These are phyloP conservation scores for Platyrinchus mystaceus DNA, from an alignment of 2,797 vertebrate genomes.

Conservation along the genomic window DNA sequence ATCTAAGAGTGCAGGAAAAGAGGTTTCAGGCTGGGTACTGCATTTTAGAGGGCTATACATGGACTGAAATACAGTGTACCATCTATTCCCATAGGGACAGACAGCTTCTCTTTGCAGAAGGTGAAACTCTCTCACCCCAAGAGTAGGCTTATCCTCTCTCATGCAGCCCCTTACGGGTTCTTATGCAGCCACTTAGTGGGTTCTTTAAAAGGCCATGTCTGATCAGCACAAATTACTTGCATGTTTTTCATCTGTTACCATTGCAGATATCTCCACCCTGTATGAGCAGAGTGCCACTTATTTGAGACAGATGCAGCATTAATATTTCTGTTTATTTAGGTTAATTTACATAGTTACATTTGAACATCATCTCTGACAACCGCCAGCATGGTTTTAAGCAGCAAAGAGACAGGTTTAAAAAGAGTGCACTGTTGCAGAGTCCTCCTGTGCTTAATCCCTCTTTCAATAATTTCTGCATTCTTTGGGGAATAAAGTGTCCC, in stretches of 20 bases:
- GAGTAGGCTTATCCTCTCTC: not conserved
- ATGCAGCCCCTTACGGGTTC: not conserved
- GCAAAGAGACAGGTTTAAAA: not conserved
- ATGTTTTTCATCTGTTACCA: not conserved
- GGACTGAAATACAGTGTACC: not conserved
- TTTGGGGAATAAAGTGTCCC: not conserved
- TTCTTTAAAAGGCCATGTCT: not conserved
- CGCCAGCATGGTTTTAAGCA: not conserved
- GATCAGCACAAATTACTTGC: not conserved
- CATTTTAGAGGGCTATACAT: not conserved
- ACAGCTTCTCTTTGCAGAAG: not conserved
- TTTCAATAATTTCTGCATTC: not conserved
- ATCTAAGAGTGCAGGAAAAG: not conserved
- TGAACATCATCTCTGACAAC: not conserved
- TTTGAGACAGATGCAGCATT: not conserved
- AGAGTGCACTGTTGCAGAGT: not conserved
- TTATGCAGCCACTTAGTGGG: accelerated
- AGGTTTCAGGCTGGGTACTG: not conserved
- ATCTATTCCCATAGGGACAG: not conserved
- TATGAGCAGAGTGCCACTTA: not conserved
- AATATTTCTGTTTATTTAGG: conserved; percentile 10
- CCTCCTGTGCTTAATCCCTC: not conserved
- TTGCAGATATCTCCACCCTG: not conserved
- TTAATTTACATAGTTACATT: not conserved
- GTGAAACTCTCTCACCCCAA: not conserved